Evolutionary conservation across 2,888 invertebrate species (phyloP), one percentile per base, ranked within the genome.

Genomic region (Notodonta dromedarius): DNA sequence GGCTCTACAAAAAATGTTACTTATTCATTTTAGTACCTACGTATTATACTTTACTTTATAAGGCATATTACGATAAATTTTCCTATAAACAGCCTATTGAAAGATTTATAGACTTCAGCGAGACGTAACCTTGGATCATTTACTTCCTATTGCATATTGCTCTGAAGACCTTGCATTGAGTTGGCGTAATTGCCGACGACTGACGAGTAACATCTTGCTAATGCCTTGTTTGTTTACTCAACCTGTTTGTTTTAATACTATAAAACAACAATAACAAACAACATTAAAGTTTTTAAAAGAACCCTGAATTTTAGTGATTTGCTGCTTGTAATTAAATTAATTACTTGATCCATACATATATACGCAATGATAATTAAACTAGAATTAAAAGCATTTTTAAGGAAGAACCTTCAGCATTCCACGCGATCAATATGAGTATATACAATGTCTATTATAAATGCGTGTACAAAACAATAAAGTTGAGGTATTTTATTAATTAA

Each of bases 71-170:
- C 55, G 61, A 73, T 73, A 70, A 24, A 80, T 80, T 78, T 78
- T 80, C 79, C 75, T 76, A 60, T 74, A 77, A 70, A 82, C 72
- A 73, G 72, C 67, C 68, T 74, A 79, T 81, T 80, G 81, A 82
- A 75, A 82, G 84, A 87, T 83, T 82, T 81, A 86, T 83, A 77
- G 78, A 77, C 77, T 77, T 75, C 68, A 79, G 77, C 65, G 74
- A 77, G 77, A 79, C 62, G 63, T 70, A 82, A 80, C 89, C 90
- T 91, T 90, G 89, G 74, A 69, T 81, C 63, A 70, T 71, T 77
- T 78, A 88, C 89, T 91, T 91, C 91, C 91, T 91, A 83, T 76
- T 89, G 84, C 84, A 88, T 85, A 86, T 83, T 86, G 86, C 85
- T 84, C 78, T 75, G 71, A 80, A 80, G 88, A 86, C 90, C 89